Conservation (phyloP, 2,113 vertebrate species). For the Lichenostomus cassidix region DNA sequence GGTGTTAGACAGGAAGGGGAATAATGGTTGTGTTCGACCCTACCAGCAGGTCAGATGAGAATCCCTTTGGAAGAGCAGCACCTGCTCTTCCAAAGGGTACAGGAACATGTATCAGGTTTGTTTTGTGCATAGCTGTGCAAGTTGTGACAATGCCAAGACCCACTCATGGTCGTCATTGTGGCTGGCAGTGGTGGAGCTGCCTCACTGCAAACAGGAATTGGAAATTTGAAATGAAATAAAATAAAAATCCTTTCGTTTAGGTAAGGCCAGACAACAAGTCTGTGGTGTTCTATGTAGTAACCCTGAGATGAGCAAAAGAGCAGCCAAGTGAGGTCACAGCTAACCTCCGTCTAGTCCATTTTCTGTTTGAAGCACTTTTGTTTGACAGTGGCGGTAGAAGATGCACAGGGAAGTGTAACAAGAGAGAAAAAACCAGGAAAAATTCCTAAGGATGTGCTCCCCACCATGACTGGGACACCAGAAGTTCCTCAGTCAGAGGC, state of each 20-base stretch:
- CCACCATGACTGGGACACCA: not conserved
- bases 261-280: not conserved
- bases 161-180: accelerated
- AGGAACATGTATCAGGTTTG: not conserved
- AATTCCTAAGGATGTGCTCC: not conserved
- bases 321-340: not conserved
- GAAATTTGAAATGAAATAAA: not conserved
- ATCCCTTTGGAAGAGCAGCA: too few species aligned
- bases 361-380: not conserved
- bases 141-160: accelerated
- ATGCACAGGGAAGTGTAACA: not conserved
- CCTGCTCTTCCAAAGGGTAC: not conserved
- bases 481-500: not conserved
- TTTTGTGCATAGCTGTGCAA: not conserved
- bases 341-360: not conserved
- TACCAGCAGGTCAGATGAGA: not conserved
- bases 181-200: not conserved
- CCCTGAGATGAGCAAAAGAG: not conserved
- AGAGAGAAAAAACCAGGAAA: not conserved
- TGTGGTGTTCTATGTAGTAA: not conserved
- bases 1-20: too few species aligned
- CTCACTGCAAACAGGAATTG: not conserved
- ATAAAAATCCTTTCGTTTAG: not conserved
- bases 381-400: not conserved
- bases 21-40: not conserved